Conservation (phyloP, 2,113 vertebrate genomes). For the Lates calcarifer region DNA sequence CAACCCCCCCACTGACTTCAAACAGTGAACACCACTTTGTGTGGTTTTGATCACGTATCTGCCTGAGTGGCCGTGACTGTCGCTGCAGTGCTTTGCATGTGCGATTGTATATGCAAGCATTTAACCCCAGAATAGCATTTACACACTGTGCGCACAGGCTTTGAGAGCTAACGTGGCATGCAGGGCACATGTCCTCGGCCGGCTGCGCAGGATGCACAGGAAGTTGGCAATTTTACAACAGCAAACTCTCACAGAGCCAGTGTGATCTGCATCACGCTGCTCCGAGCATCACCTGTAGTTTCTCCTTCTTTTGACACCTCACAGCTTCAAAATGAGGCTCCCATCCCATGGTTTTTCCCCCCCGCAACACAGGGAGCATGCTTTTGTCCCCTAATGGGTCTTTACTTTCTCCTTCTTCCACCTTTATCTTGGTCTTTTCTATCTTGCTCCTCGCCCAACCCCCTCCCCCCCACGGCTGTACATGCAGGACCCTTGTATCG, state of each 20-base stretch:
- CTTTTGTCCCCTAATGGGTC: slow-evolving; percentile 31
- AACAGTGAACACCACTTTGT: slow-evolving; percentile 43
- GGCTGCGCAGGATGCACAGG: slow-evolving; percentile 36
- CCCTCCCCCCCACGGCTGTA: slow-evolving; percentile 77
- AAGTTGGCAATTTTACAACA: slow-evolving; percentile 62
- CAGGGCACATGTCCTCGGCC: slow-evolving; percentile 50
- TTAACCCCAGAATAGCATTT: slow-evolving; percentile 58
- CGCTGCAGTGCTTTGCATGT: slow-evolving; percentile 54
- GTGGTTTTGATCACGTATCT: slow-evolving; percentile 52
- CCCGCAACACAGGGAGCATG: background rate
- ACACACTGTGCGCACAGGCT: slow-evolving; percentile 58
- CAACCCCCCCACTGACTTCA: slow-evolving; percentile 52
- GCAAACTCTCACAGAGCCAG: slow-evolving; percentile 30
- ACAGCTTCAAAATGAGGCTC: slow-evolving; percentile 56
- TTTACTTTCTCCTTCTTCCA: slow-evolving; percentile 40
- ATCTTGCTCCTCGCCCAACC: slow-evolving; percentile 57
- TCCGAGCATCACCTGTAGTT: slow-evolving; percentile 33
- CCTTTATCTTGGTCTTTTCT: slow-evolving; percentile 56
- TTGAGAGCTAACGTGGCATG: slow-evolving; percentile 73
- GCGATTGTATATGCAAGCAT: slow-evolving; percentile 59
- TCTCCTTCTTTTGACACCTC: slow-evolving; percentile 38
- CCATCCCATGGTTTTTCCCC: slow-evolving; percentile 36
- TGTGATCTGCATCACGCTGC: slow-evolving; percentile 30
- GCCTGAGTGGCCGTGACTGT: slow-evolving; percentile 59
- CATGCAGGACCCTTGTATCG: slow-evolving; percentile 87